These are phyloP conservation scores for Glyphotaelius pellucidus DNA, from an alignment of 2,888 invertebrate genomes.

Conservation along the genomic window DNA sequence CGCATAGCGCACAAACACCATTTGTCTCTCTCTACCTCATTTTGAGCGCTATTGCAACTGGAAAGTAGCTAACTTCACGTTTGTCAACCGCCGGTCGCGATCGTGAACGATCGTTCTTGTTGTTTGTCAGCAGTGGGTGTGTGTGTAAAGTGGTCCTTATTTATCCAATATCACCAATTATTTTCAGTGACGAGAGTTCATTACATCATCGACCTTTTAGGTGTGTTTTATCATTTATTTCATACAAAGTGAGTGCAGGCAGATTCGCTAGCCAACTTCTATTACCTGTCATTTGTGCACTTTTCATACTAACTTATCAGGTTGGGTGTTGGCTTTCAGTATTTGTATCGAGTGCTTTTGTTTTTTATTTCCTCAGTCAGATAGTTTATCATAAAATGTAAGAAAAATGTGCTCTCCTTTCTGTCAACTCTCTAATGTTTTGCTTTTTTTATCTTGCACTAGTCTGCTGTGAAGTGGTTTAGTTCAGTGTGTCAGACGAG, in stretches of 20 bases:
- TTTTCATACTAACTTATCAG: constrained; percentile 4
- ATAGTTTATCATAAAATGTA: constrained; percentile 27
- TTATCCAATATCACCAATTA: constrained; percentile 56
- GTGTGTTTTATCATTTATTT: constrained; percentile 56
- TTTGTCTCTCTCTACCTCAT: constrained; percentile 31
- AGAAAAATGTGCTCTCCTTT: constrained; percentile 51
- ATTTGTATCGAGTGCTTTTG: constrained; percentile 7
- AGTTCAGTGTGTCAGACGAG: constrained; percentile 55
- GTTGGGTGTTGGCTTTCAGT: constrained; percentile 56
- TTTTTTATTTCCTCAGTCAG: constrained; percentile 8
- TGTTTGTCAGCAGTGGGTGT: constrained; percentile 56
- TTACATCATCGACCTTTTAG: constrained; percentile 61
- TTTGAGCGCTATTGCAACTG: background rate
- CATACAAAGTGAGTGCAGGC: constrained; percentile 15
- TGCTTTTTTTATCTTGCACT: constrained; percentile 15
- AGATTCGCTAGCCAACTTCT: background rate
- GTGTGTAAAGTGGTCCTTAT: constrained; percentile 59
- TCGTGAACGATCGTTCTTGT: constrained; percentile 18
- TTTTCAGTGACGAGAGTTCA: constrained; percentile 38
- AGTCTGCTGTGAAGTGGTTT: constrained; percentile 1
- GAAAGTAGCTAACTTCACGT: constrained; percentile 54
- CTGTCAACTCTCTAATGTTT: constrained; percentile 52
- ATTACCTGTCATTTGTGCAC: constrained; percentile 35
- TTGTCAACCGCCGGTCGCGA: constrained; percentile 52
- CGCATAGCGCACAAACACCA: background rate